These are phyloP conservation scores for Ctenomys sociabilis DNA, from an alignment of 2,113 vertebrate genomes.

Conservation along the genomic window DNA sequence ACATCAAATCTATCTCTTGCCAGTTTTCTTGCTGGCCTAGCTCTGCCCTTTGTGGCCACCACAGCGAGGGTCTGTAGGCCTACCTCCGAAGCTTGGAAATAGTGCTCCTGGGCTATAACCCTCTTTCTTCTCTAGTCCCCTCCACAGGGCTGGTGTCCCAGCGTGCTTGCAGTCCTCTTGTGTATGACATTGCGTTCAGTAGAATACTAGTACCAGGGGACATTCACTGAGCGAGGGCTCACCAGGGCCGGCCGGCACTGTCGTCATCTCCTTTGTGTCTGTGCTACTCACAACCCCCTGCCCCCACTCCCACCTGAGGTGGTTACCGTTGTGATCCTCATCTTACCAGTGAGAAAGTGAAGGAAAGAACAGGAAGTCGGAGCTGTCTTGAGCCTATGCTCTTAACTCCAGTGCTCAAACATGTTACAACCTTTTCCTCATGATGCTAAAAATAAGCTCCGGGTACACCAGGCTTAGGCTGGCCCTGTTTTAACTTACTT, in stretches of 20 bases:
- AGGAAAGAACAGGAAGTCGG: neutral
- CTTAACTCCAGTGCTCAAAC: neutral
- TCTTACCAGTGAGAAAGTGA: neutral
- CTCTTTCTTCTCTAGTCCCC: neutral
- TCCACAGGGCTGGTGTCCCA: neutral
- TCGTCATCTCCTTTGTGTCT: neutral
- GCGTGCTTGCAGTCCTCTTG: neutral
- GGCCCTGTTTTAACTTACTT: constrained; percentile 23
- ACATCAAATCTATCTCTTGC: constrained; percentile 17
- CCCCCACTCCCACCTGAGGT: neutral
- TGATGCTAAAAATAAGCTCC: neutral
- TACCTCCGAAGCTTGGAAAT: neutral
- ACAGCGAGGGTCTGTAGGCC: constrained; percentile 5
- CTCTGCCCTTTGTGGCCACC: constrained; percentile 39
- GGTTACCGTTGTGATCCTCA: neutral
- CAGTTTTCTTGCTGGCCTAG: constrained; percentile 36
- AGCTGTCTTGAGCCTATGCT: neutral
- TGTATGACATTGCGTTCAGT: neutral
- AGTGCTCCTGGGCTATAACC: neutral
- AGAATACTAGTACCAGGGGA: neutral
- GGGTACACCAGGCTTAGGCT: neutral
- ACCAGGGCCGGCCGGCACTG: neutral
- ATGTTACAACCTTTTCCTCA: neutral
- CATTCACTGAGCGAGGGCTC: neutral
- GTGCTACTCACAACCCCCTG: neutral